Evolutionary conservation across 1,140 invertebrate genomes (phyloP).

Genomic region (Drosophila prosaltans): DNA sequence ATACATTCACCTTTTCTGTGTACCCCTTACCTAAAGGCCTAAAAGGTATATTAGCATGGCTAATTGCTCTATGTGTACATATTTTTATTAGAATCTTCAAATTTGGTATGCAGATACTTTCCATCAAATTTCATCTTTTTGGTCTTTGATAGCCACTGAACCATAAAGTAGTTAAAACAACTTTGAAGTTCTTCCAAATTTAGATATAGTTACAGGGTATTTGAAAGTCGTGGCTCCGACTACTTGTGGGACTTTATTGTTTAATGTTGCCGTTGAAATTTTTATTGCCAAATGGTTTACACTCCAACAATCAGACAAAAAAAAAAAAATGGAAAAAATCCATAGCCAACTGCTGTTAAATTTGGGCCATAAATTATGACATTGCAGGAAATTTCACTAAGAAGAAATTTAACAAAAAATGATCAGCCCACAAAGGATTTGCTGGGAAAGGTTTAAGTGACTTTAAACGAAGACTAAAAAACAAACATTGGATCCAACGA

Average conservation of each 20-base stretch:
- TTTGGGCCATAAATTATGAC: conserved; percentile 26
- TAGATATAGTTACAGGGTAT: neutral
- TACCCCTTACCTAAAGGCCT: conserved; percentile 17
- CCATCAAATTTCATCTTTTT: too few relatives aligned
- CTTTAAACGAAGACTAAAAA: too few relatives aligned
- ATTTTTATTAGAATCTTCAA: too few relatives aligned
- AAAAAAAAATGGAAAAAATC: conserved; percentile 33
- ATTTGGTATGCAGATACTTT: too few relatives aligned
- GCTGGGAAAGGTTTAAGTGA: neutral
- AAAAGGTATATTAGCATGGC: too few relatives aligned
- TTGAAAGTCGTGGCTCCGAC: neutral
- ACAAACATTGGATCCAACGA: too few relatives aligned
- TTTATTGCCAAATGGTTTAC: conserved; percentile 42
- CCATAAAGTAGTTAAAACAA: too few relatives aligned
- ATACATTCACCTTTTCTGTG: conserved; percentile 6
- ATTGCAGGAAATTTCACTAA: conserved; percentile 33
- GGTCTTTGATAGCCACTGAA: too few relatives aligned
- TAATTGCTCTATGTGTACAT: too few relatives aligned
- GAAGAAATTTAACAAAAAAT: neutral
- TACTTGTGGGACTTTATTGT: neutral
- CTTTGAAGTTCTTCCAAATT: too few relatives aligned
- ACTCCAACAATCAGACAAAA: conserved; percentile 16
- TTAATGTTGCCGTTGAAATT: conserved; percentile 46
- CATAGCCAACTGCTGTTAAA: conserved; percentile 22
- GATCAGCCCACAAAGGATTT: conserved; percentile 15